phyloP scores from a whole-genome alignment of 2,888 invertebrate species.

The Gonocerus acuteangulatus region DNA sequence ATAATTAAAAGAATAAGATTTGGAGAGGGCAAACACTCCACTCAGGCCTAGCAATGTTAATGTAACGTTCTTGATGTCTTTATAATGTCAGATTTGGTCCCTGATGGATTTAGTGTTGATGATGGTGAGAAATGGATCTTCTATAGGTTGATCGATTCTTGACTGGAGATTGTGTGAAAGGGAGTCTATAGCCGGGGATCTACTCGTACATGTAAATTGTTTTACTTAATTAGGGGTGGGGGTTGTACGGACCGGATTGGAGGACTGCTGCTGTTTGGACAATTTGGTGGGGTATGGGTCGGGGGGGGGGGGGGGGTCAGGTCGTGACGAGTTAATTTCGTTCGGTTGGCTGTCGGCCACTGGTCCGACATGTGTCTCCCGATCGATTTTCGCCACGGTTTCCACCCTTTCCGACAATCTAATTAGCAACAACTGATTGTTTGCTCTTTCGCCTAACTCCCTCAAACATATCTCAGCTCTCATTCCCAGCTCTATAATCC shows the following conservation, averaged over 20 bases:
- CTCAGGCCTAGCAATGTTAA: too few species aligned
- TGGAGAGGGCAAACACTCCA: too few species aligned
- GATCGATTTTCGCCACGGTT: not conserved
- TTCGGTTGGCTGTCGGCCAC: not conserved
- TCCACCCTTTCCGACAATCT: constrained; percentile 5
- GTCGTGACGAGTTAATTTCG: constrained; percentile 3
- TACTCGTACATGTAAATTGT: constrained; percentile 7
- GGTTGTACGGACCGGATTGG: not conserved
- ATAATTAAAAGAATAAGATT: too few species aligned
- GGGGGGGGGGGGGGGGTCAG: not conserved
- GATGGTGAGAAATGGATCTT: too few species aligned
- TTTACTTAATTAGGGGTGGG: constrained; percentile 7
- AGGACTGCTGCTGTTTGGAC: not conserved
- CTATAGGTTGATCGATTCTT: too few species aligned
- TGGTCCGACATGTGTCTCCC: constrained; percentile 14
- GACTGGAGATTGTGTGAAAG: too few species aligned
- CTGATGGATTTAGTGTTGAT: too few species aligned
- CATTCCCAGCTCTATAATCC: too few species aligned
- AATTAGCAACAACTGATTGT: constrained; percentile 15
- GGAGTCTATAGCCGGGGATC: too few species aligned
- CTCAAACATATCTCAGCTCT: not conserved
- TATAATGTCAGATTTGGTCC: too few species aligned
- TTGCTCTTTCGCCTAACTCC: not conserved
- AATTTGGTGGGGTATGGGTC: not conserved
- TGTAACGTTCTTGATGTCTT: too few species aligned